Conservation (phyloP, 1,140 invertebrate species). For the Caenorhabditis briggsae region DNA sequence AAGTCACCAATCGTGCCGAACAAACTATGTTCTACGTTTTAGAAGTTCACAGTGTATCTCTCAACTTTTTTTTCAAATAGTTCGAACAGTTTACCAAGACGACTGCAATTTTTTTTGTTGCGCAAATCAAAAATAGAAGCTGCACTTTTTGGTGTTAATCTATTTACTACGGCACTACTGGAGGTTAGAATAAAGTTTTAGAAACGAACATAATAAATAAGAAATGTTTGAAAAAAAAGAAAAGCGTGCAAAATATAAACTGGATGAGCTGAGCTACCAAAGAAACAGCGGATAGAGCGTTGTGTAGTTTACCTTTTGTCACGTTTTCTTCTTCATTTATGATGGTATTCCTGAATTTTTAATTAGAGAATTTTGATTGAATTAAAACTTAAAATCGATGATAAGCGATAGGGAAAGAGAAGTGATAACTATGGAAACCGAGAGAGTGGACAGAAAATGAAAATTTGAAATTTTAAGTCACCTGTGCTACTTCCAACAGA, state of each 20-base stretch:
- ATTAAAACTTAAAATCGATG: background rate
- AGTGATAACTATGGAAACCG: conserved; percentile 17
- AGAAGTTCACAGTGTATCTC: background rate
- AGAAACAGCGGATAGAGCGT: conserved; percentile 28
- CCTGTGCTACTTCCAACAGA: conserved; percentile 59
- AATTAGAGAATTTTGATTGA: background rate
- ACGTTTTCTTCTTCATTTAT: background rate
- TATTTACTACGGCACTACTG: background rate
- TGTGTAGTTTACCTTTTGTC: conserved; percentile 26
- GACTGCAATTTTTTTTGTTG: background rate
- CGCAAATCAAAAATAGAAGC: background rate
- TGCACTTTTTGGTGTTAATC: background rate
- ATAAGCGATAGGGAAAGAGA: conserved; percentile 34
- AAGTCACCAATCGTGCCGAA: conserved; percentile 51
- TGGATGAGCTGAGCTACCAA: conserved; percentile 7
- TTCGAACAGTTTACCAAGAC: background rate
- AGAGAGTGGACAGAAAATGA: background rate
- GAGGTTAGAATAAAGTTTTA: background rate
- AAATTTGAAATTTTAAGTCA: background rate
- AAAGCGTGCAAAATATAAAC: conserved; percentile 41
- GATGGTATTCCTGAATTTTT: conserved; percentile 40
- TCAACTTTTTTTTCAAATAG: background rate
- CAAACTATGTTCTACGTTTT: background rate
- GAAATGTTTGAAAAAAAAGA: background rate
- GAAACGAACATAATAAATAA: background rate